A percentile compares a stretch with the other conserved stretches of the same genome.
Conservation (phyloP, 2,797 vertebrate species). For the Crocidura indochinensis region DNA sequence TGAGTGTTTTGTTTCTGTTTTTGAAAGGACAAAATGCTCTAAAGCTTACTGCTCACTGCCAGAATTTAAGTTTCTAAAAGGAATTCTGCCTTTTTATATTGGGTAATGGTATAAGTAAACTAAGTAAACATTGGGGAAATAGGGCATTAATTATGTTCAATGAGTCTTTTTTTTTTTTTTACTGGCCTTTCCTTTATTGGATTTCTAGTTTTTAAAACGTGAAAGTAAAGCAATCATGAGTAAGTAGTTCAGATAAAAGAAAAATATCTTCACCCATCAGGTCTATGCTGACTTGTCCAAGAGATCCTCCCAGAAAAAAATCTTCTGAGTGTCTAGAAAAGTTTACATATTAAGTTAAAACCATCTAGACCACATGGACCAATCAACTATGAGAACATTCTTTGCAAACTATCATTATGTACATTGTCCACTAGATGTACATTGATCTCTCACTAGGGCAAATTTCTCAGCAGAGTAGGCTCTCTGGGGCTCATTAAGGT, state of each 20-base stretch:
- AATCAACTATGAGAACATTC: slow-evolving; percentile 54
- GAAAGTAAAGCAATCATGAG: slow-evolving; percentile 71
- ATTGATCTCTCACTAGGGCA: not conserved
- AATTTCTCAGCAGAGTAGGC: slow-evolving; percentile 12
- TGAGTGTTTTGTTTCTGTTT: not conserved
- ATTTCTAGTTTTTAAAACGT: slow-evolving; percentile 65
- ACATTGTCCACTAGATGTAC: slow-evolving; percentile 39
- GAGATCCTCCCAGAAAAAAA: slow-evolving; percentile 41
- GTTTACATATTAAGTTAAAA: slow-evolving; percentile 46
- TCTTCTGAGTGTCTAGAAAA: slow-evolving; percentile 49
- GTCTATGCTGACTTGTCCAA: slow-evolving; percentile 61
- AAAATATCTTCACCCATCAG: slow-evolving; percentile 81
- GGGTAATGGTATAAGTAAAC: not conserved
- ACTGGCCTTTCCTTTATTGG: slow-evolving; percentile 73
- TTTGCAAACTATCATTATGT: slow-evolving; percentile 60
- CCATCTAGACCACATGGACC: slow-evolving; percentile 25
- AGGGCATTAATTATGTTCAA: not conserved
- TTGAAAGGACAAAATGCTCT: not conserved
- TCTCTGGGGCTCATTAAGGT: slow-evolving; percentile 14
- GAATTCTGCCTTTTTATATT: not conserved
- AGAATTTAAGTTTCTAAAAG: not conserved
- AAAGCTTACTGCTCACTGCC: not conserved
- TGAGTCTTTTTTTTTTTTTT: not conserved
- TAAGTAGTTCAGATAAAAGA: slow-evolving; percentile 80
- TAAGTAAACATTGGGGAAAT: too few species aligned